A percentile compares a stretch with the other conserved stretches of the same genome.
Evolutionary conservation across 1,140 invertebrate species (phyloP).

Genomic region (Solenopsis fugax): DNA sequence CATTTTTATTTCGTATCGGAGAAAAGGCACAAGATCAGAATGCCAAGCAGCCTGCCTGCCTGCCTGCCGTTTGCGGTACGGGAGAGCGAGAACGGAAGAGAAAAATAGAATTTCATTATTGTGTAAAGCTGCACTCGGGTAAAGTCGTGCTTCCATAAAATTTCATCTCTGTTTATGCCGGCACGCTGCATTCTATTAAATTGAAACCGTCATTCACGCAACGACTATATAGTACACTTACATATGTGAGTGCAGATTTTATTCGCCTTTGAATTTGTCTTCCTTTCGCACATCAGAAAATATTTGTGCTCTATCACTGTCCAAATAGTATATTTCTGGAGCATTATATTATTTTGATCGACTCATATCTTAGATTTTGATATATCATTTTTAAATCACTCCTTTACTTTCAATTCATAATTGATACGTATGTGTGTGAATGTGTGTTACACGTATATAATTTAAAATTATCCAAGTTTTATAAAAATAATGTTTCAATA

Average conservation of each 20-base stretch:
- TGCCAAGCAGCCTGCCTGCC: slow-evolving; percentile 31
- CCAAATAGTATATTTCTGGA: background rate
- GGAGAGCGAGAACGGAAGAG: slow-evolving; percentile 38
- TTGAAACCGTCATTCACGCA: slow-evolving; percentile 59
- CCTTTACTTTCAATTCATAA: background rate
- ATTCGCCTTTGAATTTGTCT: slow-evolving; percentile 36
- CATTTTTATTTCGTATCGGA: slow-evolving; percentile 50
- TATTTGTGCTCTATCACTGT: too few relatives aligned
- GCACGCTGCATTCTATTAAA: slow-evolving; percentile 53
- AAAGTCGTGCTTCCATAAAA: slow-evolving; percentile 63
- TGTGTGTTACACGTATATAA: background rate
- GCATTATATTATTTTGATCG: background rate
- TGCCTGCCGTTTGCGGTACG: slow-evolving; percentile 39
- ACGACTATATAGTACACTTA: background rate
- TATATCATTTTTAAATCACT: background rate
- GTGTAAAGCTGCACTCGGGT: slow-evolving; percentile 50
- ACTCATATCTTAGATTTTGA: background rate
- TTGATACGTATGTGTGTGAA: background rate
- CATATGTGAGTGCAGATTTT: slow-evolving; percentile 15
- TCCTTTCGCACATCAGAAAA: background rate
- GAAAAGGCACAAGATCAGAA: slow-evolving; percentile 48
- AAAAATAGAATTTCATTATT: slow-evolving; percentile 64
- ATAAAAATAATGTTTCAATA: slow-evolving; percentile 9
- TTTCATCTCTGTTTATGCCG: slow-evolving; percentile 59
- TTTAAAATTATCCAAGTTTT: background rate